These are phyloP conservation scores for Platyscapa corneri DNA, from an alignment of 1,140 invertebrate species.

Conservation along the genomic window DNA sequence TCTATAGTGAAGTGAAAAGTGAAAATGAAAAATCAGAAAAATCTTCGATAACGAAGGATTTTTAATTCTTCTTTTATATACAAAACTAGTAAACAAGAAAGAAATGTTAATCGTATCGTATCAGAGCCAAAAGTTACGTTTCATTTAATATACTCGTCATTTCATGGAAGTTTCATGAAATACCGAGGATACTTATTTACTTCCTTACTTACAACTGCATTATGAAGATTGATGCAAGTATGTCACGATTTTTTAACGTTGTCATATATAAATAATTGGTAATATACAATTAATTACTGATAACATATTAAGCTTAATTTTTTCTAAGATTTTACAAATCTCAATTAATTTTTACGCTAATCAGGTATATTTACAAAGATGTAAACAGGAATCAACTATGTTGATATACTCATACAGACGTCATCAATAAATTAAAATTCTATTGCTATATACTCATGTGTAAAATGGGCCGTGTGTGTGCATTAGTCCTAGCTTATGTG, in stretches of 20 bases:
- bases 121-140: not conserved
- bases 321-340: not conserved
- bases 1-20: not conserved
- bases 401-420: conserved; percentile 14
- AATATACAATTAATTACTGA: conserved; percentile 6
- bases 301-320: not conserved
- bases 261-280: not conserved
- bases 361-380: conserved; percentile 33
- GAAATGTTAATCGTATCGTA: not conserved
- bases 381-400: conserved; percentile 25
- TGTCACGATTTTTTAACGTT: conserved; percentile 10
- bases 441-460: not conserved
- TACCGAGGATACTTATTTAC: conserved; percentile 30
- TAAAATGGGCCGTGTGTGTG: not conserved
- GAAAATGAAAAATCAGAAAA: not conserved
- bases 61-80: conserved; percentile 27
- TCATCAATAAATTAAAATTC: conserved; percentile 7
- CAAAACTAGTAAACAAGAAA: conserved; percentile 7
- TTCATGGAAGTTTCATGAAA: conserved; percentile 25
- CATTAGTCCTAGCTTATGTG: too few species aligned
- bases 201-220: conserved; percentile 36
- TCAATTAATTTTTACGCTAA: not conserved
- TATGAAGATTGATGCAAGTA: not conserved
- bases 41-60: not conserved
- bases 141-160: not conserved